These are phyloP conservation scores for Pocota personata DNA, from an alignment of 2,888 invertebrate species.

Conservation along the genomic window DNA sequence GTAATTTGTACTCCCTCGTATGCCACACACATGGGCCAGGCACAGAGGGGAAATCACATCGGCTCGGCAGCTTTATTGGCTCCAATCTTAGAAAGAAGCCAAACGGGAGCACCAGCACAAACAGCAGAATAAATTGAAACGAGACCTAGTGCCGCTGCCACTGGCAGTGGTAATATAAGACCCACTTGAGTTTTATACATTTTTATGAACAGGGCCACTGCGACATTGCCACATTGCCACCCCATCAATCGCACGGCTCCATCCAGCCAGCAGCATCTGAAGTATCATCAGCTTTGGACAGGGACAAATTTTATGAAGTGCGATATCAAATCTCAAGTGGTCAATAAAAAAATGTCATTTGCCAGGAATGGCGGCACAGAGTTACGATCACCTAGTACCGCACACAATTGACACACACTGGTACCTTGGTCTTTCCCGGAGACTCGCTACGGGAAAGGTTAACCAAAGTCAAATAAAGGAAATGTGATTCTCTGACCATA, in stretches of 20 bases:
- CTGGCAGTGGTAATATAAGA: conserved; percentile 64
- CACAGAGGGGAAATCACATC: conserved; percentile 52
- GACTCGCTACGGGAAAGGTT: conserved; percentile 37
- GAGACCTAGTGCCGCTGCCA: conserved; percentile 61
- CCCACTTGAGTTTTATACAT: conserved; percentile 72
- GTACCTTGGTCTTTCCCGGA: conserved; percentile 14
- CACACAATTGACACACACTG: conserved; percentile 15
- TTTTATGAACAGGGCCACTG: conserved; percentile 68
- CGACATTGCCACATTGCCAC: conserved; percentile 66
- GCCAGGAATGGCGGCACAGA: conserved; percentile 58
- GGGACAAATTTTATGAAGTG: conserved; percentile 73
- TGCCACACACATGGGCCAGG: conserved; percentile 47
- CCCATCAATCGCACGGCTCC: conserved; percentile 67
- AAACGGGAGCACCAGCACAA: conserved; percentile 66
- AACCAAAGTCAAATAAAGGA: conserved; percentile 59
- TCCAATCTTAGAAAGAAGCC: conserved; percentile 64
- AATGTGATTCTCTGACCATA: conserved; percentile 57
- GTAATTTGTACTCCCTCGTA: conserved; percentile 63
- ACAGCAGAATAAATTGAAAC: conserved; percentile 72
- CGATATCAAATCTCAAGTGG: conserved; percentile 73
- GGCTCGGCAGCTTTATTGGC: conserved; percentile 71
- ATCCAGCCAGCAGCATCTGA: conserved; percentile 59
- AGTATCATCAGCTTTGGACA: conserved; percentile 68
- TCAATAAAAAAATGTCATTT: conserved; percentile 73
- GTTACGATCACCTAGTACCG: conserved; percentile 59